A percentile compares a stretch with the other conserved stretches of the same genome.
These are phyloP conservation scores for Tetramorium parvispinum DNA, from an alignment of 1,140 invertebrate genomes.

Conservation along the genomic window DNA sequence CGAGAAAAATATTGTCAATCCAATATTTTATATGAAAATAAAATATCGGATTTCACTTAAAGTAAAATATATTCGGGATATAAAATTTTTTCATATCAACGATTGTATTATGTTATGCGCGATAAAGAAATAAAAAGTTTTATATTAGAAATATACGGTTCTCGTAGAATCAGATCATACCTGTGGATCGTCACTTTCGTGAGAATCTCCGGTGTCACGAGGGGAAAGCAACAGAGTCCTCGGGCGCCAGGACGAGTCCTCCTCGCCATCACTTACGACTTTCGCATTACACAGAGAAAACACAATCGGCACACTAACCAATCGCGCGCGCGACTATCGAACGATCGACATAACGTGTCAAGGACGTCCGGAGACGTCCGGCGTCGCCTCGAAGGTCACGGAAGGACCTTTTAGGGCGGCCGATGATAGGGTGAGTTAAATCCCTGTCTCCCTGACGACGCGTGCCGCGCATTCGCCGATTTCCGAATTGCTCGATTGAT, in stretches of 20 bases:
- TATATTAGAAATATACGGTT: not conserved
- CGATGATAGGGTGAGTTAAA: not conserved
- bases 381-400: slow-evolving; percentile 14
- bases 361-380: slow-evolving; percentile 18
- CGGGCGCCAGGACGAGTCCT: slow-evolving; percentile 35
- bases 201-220: slow-evolving; percentile 17
- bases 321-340: slow-evolving; percentile 32
- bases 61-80: not conserved
- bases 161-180: slow-evolving; percentile 1
- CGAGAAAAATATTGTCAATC: not conserved
- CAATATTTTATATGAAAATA: not conserved
- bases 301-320: slow-evolving; percentile 39
- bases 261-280: slow-evolving; percentile 59
- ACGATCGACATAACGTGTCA: slow-evolving; percentile 50
- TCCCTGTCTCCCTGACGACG: slow-evolving; percentile 49
- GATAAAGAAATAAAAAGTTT: not conserved
- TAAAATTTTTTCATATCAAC: not conserved
- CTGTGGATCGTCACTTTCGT: slow-evolving; percentile 32
- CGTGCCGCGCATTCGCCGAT: slow-evolving; percentile 42
- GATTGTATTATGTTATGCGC: not conserved
- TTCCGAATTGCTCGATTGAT: slow-evolving; percentile 26
- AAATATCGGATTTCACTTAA: not conserved
- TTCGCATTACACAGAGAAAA: slow-evolving; percentile 3
- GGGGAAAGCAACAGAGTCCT: slow-evolving; percentile 8
- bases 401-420: not conserved